Evolutionary conservation across 2,113 vertebrate genomes (phyloP).

Genomic region (Etheostoma cragini): DNA sequence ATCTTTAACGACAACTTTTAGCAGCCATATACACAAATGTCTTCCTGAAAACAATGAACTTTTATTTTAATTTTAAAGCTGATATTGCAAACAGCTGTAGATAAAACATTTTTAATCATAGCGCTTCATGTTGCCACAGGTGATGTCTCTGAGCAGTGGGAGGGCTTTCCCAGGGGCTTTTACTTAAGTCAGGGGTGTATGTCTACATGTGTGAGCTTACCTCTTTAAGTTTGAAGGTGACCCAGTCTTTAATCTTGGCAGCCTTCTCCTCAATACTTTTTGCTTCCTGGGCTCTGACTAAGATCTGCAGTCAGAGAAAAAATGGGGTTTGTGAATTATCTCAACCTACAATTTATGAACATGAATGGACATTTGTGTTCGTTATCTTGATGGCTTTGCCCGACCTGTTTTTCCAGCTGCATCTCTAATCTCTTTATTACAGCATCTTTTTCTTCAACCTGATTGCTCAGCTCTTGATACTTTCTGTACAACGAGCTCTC

Average conservation of each 20-base stretch:
- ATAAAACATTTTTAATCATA: background rate
- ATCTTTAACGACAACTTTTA: background rate
- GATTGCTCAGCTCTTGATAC: slow-evolving; percentile 86
- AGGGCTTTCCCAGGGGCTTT: slow-evolving; percentile 29
- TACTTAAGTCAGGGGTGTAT: background rate
- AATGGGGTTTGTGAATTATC: slow-evolving; percentile 35
- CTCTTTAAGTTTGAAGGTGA: slow-evolving; percentile 92
- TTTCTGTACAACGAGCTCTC: slow-evolving; percentile 85
- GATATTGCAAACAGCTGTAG: background rate
- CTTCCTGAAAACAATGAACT: background rate
- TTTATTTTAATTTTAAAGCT: background rate
- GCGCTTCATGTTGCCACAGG: slow-evolving; percentile 6
- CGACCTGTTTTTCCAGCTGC: slow-evolving; percentile 90
- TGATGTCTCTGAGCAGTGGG: slow-evolving; percentile 5
- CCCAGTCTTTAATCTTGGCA: slow-evolving; percentile 97
- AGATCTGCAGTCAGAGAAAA: slow-evolving; percentile 84
- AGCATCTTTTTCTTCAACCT: slow-evolving; percentile 86
- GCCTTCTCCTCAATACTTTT: slow-evolving; percentile 95
- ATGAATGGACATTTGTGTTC: slow-evolving; percentile 62
- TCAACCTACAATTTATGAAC: slow-evolving; percentile 51
- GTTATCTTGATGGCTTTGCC: slow-evolving; percentile 42
- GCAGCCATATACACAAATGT: background rate
- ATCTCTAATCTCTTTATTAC: slow-evolving; percentile 85
- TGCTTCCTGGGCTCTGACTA: slow-evolving; percentile 91
- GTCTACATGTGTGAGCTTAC: slow-evolving; percentile 76